Evolutionary conservation across 2,888 invertebrate genomes (phyloP), one percentile per base, ranked within the genome.

Genomic region (Acronicta leporina): DNA sequence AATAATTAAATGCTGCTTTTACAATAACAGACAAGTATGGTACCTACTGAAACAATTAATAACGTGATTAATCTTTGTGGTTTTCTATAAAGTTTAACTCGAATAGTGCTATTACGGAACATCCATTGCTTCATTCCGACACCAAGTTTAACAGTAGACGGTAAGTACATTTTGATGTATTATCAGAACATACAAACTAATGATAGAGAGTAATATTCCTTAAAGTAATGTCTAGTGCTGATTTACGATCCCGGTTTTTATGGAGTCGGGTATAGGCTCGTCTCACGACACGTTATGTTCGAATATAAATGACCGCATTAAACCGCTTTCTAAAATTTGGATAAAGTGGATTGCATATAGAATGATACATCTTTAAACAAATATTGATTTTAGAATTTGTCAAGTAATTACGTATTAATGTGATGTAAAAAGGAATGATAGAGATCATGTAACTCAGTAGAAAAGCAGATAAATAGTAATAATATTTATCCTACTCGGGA

Each of bases 281-380:
- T 62, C 59, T 67, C 64, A 68, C 64, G 64, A 71, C 76, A 69
- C 70, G 66, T 72, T 75, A 71, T 80, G 74, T 79, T 81, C 77
- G 87, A 83, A 84, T 87, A 83, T 82, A 84, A 86, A 87, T 75
- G 80, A 73, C 70, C 73, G 35, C 64, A 85, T 87, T 86, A 83
- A 68, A 63, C 80, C 70, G 79, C 87, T 87, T 86, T 87, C 87
- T 85, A 86, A 82, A 78, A 68, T 61, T 50, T 63, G 56, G 59
- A 51, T 73, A 73, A 75, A 73, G 73, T 73, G 68, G 68, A 68
- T 49, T 50, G 56, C 53, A 52, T 64, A 63, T 47, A 63, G 42
- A 56, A 35, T 45, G 30, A 41, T 47, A 56, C 35, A 46, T 14
- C 33, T 50, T 54, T 38, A 30, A 45, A 59, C 7, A 43, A 54